phyloP scores from a whole-genome alignment of 2,797 vertebrate genomes.

The Loriculus beryllinus region DNA sequence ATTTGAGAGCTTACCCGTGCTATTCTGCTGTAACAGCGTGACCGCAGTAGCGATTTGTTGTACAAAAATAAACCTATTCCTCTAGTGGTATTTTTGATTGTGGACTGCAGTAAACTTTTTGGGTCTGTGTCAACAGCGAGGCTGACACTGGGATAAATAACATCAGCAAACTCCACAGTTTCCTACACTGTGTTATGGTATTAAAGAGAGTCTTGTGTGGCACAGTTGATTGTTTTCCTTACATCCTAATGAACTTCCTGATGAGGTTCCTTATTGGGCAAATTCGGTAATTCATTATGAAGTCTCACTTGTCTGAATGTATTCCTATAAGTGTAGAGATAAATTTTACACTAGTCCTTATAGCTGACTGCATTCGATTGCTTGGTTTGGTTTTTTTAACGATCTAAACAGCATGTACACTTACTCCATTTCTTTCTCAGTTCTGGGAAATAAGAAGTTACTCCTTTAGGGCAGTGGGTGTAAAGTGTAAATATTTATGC shows the following conservation, averaged over 20 bases:
- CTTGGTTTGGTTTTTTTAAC: background rate
- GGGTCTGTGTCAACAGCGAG: background rate
- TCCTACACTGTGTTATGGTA: fast-evolving
- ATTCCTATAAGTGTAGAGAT: background rate
- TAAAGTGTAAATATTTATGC: background rate
- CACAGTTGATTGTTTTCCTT: background rate
- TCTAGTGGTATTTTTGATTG: background rate
- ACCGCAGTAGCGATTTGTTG: background rate
- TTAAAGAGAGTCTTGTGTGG: background rate
- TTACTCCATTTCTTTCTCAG: background rate
- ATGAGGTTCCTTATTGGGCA: background rate
- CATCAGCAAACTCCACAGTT: background rate
- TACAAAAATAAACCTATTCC: background rate
- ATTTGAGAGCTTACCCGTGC: background rate
- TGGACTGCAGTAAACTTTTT: background rate
- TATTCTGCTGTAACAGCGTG: fast-evolving
- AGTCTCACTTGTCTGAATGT: fast-evolving
- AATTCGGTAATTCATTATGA: background rate
- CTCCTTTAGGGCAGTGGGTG: background rate
- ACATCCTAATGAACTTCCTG: background rate
- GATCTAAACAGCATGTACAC: fast-evolving
- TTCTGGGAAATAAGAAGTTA: background rate
- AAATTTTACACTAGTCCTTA: background rate
- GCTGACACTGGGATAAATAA: background rate
- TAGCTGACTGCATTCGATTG: fast-evolving